phyloP scores from a whole-genome alignment of 2,113 vertebrate species.

The Orthonyx spaldingii region DNA sequence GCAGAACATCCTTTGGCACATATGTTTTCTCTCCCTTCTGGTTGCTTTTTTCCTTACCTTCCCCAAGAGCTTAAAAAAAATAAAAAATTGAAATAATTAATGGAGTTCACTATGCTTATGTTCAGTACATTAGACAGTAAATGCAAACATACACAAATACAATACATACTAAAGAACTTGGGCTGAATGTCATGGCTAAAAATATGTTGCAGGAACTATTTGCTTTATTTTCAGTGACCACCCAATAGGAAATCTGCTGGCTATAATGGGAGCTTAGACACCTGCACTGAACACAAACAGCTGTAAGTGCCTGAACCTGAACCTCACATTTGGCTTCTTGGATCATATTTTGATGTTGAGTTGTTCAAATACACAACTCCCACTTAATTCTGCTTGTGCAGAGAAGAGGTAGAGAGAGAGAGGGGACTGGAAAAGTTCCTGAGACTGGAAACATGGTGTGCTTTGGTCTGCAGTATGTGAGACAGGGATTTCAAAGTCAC shows the following conservation, averaged over 20 bases:
- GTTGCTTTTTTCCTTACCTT: background rate
- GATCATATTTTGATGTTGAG: background rate
- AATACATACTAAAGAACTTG: background rate
- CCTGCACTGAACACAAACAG: background rate
- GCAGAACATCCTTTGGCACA: background rate
- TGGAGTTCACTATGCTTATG: background rate
- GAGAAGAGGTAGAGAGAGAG: background rate
- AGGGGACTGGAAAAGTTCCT: background rate
- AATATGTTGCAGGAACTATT: background rate
- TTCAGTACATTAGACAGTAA: background rate
- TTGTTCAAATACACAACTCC: background rate
- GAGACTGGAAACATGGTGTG: background rate
- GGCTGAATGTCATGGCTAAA: background rate
- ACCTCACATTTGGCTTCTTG: background rate
- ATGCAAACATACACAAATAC: background rate
- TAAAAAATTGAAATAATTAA: background rate
- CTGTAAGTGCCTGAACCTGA: background rate
- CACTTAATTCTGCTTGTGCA: background rate
- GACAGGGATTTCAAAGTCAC: background rate
- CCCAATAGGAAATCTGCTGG: background rate
- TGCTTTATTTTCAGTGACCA: background rate
- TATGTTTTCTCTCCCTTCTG: background rate
- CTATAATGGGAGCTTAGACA: background rate
- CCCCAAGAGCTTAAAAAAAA: background rate
- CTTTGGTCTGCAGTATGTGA: background rate